Percentiles rank a stretch among this genome's conserved stretches.
Evolutionary conservation across 2,113 vertebrate species (phyloP).

Genomic region (Hippocampus guttulatus): DNA sequence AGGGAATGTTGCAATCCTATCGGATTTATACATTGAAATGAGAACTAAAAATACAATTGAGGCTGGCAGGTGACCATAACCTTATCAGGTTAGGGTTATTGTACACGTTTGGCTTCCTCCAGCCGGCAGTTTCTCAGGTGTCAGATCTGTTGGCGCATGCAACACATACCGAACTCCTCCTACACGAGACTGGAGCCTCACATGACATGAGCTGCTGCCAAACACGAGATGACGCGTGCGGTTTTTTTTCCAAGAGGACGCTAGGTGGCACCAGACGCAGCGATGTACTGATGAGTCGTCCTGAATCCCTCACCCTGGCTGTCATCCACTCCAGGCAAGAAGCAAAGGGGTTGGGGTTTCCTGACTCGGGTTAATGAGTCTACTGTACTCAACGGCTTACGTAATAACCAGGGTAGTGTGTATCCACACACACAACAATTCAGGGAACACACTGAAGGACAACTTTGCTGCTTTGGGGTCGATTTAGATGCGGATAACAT

Average conservation of each 20-base stretch:
- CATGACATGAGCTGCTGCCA: slow-evolving; percentile 22
- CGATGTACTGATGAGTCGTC: background rate
- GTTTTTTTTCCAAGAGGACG: slow-evolving; percentile 26
- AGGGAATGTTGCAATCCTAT: background rate
- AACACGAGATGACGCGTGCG: background rate
- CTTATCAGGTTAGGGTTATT: slow-evolving; percentile 21
- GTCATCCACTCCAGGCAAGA: background rate
- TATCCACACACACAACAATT: slow-evolving; percentile 20
- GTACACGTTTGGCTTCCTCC: slow-evolving; percentile 22
- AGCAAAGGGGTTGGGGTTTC: slow-evolving; percentile 5
- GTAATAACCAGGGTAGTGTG: slow-evolving; percentile 56
- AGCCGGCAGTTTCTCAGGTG: slow-evolving; percentile 43
- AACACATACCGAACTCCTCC: slow-evolving; percentile 21
- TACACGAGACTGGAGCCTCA: slow-evolving; percentile 43
- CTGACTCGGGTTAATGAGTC: slow-evolving; percentile 49
- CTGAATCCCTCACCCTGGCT: background rate
- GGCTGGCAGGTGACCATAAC: slow-evolving; percentile 10
- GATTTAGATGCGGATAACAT: slow-evolving; percentile 13
- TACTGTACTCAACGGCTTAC: slow-evolving; percentile 42
- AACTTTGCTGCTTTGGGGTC: background rate
- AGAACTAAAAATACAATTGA: slow-evolving; percentile 5
- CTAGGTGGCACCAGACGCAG: slow-evolving; percentile 52
- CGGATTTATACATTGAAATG: background rate
- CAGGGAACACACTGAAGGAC: slow-evolving; percentile 4
- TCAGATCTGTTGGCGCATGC: slow-evolving; percentile 48